phyloP scores from a whole-genome alignment of 2,888 invertebrate genomes.

The Cryptus viduatorius region DNA sequence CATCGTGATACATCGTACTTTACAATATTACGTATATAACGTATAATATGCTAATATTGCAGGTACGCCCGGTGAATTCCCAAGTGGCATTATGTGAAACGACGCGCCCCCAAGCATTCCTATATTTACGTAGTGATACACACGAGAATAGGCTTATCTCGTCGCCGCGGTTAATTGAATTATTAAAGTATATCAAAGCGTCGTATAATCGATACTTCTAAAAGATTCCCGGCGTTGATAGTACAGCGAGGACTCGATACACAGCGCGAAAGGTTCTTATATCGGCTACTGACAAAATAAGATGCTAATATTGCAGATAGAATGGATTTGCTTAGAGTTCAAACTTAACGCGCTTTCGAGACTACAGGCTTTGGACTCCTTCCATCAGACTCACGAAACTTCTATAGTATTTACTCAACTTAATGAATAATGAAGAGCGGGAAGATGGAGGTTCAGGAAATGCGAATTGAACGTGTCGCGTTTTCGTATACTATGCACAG shows the following conservation, averaged over 20 bases:
- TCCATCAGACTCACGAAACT: not conserved
- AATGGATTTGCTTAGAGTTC: not conserved
- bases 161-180: slow-evolving; percentile 2
- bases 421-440: slow-evolving; percentile 7
- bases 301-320: not conserved
- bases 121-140: slow-evolving; percentile 1
- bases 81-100: slow-evolving; percentile 3
- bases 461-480: not conserved
- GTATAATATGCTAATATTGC: slow-evolving; percentile 8
- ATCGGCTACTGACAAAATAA: not conserved
- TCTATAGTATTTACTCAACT: slow-evolving; percentile 6
- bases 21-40: not conserved
- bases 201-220: not conserved
- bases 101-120: not conserved
- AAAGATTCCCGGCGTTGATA: not conserved
- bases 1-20: slow-evolving; percentile 7
- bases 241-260: not conserved
- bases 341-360: not conserved
- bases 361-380: not conserved
- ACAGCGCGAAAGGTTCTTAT: not conserved
- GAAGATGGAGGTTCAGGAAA: not conserved
- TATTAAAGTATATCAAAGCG: slow-evolving; percentile 13
- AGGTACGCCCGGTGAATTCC: not conserved
- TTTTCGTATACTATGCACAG: not conserved
- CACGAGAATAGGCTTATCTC: slow-evolving; percentile 9